phyloP scores from a whole-genome alignment of 2,797 vertebrate species.

The Platyrinchus mystaceus region DNA sequence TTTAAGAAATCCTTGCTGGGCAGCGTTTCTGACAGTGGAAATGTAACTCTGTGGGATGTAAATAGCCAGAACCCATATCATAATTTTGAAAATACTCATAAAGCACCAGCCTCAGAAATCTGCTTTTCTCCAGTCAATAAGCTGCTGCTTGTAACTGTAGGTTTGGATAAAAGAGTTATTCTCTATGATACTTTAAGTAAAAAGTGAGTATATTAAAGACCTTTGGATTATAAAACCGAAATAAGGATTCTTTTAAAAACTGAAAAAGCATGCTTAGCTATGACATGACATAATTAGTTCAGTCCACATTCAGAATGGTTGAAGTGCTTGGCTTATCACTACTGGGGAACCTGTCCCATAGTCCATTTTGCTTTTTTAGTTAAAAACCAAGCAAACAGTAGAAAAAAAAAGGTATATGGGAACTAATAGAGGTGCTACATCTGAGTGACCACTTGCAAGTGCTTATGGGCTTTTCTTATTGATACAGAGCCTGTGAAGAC shows the following conservation, averaged over 20 bases:
- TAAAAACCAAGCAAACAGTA: not conserved
- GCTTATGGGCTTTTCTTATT: not conserved
- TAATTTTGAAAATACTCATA: constrained; percentile 87
- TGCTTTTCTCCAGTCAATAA: constrained; percentile 95
- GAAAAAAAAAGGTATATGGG: not conserved
- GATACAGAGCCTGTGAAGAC: not conserved
- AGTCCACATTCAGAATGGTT: not conserved
- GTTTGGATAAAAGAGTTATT: constrained; percentile 96
- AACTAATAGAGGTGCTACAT: not conserved
- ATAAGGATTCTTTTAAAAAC: not conserved
- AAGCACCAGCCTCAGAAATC: constrained; percentile 90
- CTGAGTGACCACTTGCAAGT: not conserved
- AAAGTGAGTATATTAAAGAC: constrained; percentile 80
- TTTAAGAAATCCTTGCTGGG: constrained; percentile 92
- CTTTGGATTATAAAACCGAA: not conserved
- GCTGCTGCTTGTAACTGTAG: constrained; percentile 90
- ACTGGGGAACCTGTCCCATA: not conserved
- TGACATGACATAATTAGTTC: not conserved
- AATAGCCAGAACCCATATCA: constrained; percentile 90
- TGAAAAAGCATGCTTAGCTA: not conserved
- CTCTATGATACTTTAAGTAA: constrained; percentile 95
- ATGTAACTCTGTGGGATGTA: constrained; percentile 92
- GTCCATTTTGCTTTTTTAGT: not conserved
- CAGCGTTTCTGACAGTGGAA: constrained; percentile 90
- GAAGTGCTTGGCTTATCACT: not conserved